Base-by-base conservation (phyloP, 2,888 invertebrate species). In the Brassicogethes aeneus region DNA sequence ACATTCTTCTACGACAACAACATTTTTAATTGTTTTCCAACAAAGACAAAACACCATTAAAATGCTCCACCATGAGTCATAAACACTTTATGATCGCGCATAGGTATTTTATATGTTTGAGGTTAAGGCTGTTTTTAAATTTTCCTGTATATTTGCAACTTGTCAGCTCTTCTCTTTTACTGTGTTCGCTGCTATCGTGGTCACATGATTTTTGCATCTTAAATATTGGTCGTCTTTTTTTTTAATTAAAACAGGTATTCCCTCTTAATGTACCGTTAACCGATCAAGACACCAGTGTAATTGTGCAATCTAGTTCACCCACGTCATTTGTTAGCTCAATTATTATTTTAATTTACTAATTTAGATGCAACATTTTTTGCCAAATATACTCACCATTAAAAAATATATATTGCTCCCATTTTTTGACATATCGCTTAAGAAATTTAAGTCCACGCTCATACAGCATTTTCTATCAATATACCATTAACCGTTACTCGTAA, bases 221-320 rank as follows among this genome's bases (percentile, higher is more conserved):
- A 54, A 51, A 50, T 47, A 47, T 55, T 53, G 50, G 47, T 50
- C 40, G 41, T 44, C 50, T 55, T 54, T 56, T 54, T n/a, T 23
- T 55, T 54, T 51, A 53, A 54, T 54, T 52, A 48, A 54, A 56
- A 56, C 56, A 47, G 55, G 56, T 56, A 56, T 55, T 55, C 51
- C 50, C 45, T 53, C 46, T 49, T 43, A 49, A 30, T 43, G 50
- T 49, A 57, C 57, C 57, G 57, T 57, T 57, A 57, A 47, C 39
- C 43, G 45, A 45, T 43, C 50, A 54, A 57, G 54, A 53, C 51
- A 50, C 47, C 54, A 50, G 44, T 54, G 48, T 55, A 56, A 58
- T 56, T 57, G 52, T 55, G 51, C 52, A 52, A 55, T 55, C 55
- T 56, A 54, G 58, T 57, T 57, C 57, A 57, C 57, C 57, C 58